A percentile compares a stretch with the other conserved stretches of the same genome.
phyloP scores from a whole-genome alignment of 2,888 invertebrate genomes.

The Yponomeuta plumbellus region DNA sequence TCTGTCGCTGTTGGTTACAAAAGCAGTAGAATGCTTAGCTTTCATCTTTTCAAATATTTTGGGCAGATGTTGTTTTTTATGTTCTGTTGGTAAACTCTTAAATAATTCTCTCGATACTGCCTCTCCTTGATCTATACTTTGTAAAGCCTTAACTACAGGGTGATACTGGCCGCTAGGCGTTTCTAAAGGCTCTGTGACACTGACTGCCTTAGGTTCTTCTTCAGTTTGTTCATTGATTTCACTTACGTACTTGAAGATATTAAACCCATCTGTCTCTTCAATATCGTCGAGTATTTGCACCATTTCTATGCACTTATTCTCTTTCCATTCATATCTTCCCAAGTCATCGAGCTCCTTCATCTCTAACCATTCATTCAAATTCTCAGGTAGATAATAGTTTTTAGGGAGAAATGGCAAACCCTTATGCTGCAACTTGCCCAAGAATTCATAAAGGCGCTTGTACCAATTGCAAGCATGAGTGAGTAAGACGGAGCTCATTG shows the following conservation, averaged over 20 bases:
- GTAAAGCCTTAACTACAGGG: neutral
- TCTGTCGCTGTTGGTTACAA: constrained; percentile 40
- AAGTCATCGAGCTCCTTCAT: constrained; percentile 60
- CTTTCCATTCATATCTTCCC: constrained; percentile 55
- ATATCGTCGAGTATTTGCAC: constrained; percentile 36
- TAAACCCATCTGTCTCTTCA: constrained; percentile 41
- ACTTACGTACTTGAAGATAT: constrained; percentile 53
- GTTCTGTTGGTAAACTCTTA: neutral
- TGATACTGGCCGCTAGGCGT: neutral
- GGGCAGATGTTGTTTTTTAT: neutral
- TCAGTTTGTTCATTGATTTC: constrained; percentile 35
- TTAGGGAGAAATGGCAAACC: constrained; percentile 69
- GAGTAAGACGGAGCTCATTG: constrained; percentile 60
- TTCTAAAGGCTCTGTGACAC: neutral
- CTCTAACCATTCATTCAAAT: constrained; percentile 68
- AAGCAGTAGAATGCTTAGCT: constrained; percentile 32
- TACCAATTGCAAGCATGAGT: constrained; percentile 73
- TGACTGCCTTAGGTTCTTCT: neutral
- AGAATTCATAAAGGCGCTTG: constrained; percentile 51
- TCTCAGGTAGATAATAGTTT: constrained; percentile 55
- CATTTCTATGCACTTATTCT: constrained; percentile 38
- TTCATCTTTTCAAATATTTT: constrained; percentile 1
- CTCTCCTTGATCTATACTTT: neutral
- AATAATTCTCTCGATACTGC: constrained; percentile 7
- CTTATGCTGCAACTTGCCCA: constrained; percentile 50